Evolutionary conservation across 2,797 vertebrate species (phyloP).

Genomic region (Monodelphis domestica): DNA sequence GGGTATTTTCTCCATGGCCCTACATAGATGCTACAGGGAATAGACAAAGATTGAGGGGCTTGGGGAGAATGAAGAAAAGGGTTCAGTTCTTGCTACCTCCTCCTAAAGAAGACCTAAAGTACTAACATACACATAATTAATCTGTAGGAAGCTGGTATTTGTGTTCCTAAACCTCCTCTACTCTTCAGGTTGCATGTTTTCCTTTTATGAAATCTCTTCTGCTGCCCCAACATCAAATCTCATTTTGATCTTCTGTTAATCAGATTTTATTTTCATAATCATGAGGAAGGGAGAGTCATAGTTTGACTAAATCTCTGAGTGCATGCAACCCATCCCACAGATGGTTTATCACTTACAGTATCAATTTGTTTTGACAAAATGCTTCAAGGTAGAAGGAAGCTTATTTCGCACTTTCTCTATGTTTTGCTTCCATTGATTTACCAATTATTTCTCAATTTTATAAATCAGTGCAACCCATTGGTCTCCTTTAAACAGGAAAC

Average conservation of each 20-base stretch:
- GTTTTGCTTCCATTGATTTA: background rate
- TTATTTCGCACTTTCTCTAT: background rate
- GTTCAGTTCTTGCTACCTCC: background rate
- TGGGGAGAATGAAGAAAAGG: background rate
- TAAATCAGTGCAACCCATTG: background rate
- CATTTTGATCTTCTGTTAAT: background rate
- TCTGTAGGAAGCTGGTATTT: background rate
- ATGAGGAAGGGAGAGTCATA: background rate
- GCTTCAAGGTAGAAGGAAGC: background rate
- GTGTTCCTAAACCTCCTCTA: background rate
- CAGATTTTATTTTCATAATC: background rate
- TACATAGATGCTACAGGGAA: background rate
- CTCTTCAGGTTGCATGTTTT: background rate
- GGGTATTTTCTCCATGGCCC: background rate
- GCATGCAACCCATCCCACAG: background rate
- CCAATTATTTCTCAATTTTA: background rate
- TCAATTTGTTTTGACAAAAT: background rate
- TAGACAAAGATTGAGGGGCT: background rate
- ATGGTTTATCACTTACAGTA: background rate
- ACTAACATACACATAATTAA: background rate
- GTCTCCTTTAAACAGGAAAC: background rate
- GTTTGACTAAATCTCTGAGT: background rate
- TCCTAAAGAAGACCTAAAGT: background rate
- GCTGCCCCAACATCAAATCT: background rate
- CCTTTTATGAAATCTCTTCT: background rate